These are phyloP conservation scores for Drosophila neocordata DNA, from an alignment of 1,140 invertebrate genomes.

Conservation along the genomic window DNA sequence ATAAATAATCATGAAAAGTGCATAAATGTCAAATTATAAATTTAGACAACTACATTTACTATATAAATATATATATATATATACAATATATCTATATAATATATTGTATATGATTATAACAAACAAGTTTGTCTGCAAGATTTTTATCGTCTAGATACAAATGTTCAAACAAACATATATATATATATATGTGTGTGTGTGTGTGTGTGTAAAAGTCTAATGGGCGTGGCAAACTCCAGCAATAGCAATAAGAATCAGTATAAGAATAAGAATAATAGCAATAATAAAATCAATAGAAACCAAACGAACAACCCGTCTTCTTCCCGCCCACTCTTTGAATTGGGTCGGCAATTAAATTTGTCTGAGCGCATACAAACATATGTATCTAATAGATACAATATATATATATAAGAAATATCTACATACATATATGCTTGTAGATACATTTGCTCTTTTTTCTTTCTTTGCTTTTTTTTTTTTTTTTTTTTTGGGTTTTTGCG, in stretches of 20 bases:
- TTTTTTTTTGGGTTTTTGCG: background rate
- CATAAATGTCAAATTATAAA: constrained; percentile 72
- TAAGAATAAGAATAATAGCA: constrained; percentile 6
- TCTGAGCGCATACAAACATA: constrained; percentile 17
- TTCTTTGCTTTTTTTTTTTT: no score
- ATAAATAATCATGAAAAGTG: constrained; percentile 71
- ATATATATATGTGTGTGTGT: constrained; percentile 23
- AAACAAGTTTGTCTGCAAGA: background rate
- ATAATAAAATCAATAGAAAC: constrained; percentile 7
- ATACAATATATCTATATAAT: background rate
- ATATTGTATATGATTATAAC: background rate
- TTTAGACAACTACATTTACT: constrained; percentile 33
- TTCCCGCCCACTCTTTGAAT: constrained; percentile 12
- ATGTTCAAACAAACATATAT: background rate
- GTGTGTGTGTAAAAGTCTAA: background rate
- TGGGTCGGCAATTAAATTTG: constrained; percentile 53
- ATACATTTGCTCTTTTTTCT: constrained; percentile 1
- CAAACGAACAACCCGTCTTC: background rate
- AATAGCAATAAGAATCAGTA: background rate
- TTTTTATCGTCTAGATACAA: background rate
- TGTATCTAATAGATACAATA: no score
- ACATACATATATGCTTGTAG: background rate
- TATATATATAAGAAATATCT: no score
- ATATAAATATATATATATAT: constrained; percentile 7
- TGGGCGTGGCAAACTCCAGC: constrained; percentile 23